Conservation (phyloP, 2,113 vertebrate species). For the Paedocypris sp. region DNA sequence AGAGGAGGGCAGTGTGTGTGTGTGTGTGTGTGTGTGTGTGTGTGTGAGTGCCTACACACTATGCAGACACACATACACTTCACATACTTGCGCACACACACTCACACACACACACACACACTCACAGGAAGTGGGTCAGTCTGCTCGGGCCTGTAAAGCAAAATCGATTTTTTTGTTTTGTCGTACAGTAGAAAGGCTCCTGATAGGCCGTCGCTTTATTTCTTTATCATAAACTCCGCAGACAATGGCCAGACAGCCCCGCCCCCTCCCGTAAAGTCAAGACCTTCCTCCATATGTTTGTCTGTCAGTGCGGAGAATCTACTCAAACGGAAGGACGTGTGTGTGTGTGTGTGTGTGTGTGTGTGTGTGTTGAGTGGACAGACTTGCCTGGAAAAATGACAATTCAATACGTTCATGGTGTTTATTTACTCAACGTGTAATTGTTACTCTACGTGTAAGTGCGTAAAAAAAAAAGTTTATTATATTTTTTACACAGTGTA, state of each 20-base stretch:
- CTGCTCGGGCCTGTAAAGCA: constrained; percentile 49
- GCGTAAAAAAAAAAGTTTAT: too few relatives aligned
- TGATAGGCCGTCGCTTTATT: too few relatives aligned
- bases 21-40: constrained; percentile 71
- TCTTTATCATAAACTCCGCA: constrained; percentile 44
- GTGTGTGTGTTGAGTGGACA: background rate
- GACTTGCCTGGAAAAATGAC: too few relatives aligned
- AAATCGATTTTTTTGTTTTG: constrained; percentile 66
- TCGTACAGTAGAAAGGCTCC: too few relatives aligned
- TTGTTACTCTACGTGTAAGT: too few relatives aligned
- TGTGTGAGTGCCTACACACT: too few relatives aligned
- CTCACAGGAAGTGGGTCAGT: constrained; percentile 62
- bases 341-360: background rate
- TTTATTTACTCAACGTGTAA: too few relatives aligned
- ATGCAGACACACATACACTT: constrained; percentile 15
- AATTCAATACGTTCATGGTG: too few relatives aligned
- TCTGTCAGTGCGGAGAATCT: constrained; percentile 50
- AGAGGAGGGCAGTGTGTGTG: constrained; percentile 65
- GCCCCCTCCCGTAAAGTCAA: constrained; percentile 55
- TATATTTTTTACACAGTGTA: too few relatives aligned
- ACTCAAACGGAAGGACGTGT: constrained; percentile 47
- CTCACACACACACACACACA: constrained; percentile 18
- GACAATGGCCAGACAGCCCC: constrained; percentile 47
- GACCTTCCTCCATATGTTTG: constrained; percentile 55
- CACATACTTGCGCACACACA: too few relatives aligned